These are phyloP conservation scores for Phainopepla nitens DNA, from an alignment of 2,113 vertebrate genomes.

Conservation along the genomic window DNA sequence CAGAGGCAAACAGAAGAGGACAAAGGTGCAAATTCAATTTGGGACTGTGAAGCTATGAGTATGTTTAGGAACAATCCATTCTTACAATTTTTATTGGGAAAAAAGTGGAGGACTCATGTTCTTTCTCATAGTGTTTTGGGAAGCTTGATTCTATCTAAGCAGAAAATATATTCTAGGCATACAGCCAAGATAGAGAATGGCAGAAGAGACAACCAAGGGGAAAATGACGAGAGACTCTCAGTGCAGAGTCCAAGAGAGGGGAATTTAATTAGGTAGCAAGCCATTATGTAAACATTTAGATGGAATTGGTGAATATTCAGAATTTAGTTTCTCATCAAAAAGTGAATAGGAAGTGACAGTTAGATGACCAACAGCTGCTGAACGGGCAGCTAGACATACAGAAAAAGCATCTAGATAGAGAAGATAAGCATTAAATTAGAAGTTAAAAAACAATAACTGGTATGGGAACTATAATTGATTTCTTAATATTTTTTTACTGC, in stretches of 20 bases:
- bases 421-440: constrained; percentile 19
- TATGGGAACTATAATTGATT: background rate
- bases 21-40: background rate
- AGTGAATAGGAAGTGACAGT: background rate
- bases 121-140: background rate
- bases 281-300: constrained; percentile 16
- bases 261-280: constrained; percentile 15
- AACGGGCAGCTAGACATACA: background rate
- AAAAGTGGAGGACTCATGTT: background rate
- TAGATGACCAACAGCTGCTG: constrained; percentile 25
- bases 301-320: constrained; percentile 1
- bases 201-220: background rate
- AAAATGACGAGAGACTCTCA: background rate
- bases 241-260: background rate
- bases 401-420: background rate
- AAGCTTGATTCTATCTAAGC: background rate
- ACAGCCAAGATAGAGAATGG: background rate
- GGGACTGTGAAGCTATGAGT: background rate
- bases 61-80: background rate
- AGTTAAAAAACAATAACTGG: background rate
- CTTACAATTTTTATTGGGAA: background rate
- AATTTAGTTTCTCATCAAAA: constrained; percentile 25
- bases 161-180: constrained; percentile 6
- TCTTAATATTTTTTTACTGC: background rate
- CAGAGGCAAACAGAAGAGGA: background rate